Percentiles rank a stretch among this genome's conserved stretches.
Evolutionary conservation across 2,797 vertebrate species (phyloP).

Genomic region (Odontamblyopus rebecca): DNA sequence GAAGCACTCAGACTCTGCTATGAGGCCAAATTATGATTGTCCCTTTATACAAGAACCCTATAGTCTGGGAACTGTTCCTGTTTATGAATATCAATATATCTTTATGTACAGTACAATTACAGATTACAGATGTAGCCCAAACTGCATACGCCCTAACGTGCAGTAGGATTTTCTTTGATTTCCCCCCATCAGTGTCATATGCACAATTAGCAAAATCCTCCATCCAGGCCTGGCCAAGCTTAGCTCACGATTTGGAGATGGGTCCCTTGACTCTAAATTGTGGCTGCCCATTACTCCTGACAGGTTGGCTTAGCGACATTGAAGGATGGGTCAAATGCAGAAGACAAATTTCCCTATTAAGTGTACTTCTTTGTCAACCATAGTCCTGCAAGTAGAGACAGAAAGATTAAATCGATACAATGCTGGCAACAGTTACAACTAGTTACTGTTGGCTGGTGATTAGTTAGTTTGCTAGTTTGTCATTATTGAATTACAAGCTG

Average conservation of each 20-base stretch:
- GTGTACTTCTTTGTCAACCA: not conserved
- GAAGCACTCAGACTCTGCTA: conserved; percentile 6
- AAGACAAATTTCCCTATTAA: not conserved
- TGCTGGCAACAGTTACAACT: not conserved
- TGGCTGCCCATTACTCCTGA: not conserved
- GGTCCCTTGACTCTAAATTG: too few relatives aligned
- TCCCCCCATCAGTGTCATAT: not conserved
- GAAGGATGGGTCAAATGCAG: not conserved
- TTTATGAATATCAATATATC: not conserved
- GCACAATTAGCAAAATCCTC: not conserved
- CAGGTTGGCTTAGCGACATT: not conserved
- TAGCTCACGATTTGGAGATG: too few relatives aligned
- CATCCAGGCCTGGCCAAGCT: not conserved
- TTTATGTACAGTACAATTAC: not conserved
- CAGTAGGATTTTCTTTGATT: not conserved
- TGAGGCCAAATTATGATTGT: not conserved
- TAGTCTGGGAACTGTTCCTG: not conserved
- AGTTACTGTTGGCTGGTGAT: not conserved
- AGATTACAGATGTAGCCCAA: not conserved
- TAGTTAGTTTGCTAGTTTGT: not conserved
- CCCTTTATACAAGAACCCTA: not conserved
- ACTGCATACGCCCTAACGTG: not conserved
- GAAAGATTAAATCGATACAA: too few relatives aligned
- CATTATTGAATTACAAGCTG: not conserved
- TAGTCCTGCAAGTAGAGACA: not conserved